Base-by-base conservation (phyloP, 2,888 invertebrate species). In the Drosophila parthenogenetica region DNA sequence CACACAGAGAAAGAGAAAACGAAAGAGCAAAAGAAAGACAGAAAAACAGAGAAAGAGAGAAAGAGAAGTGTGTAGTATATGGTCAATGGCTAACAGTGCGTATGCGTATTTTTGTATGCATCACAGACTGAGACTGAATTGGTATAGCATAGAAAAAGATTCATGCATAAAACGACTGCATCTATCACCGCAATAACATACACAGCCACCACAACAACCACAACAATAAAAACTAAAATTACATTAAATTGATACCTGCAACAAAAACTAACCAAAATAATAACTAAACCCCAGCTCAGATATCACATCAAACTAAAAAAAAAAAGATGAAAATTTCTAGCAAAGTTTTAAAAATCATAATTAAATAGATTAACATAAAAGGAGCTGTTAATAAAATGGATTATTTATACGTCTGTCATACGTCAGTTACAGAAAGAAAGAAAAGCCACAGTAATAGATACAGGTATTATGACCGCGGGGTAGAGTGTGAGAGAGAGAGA, bases 101-200 rank as follows among this genome's bases (percentile, higher is more conserved):
- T 35, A 55, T 55, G 32, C 54, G 32, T 55, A 14, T 55, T 55
- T 45, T 54, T n/a, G 17, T 49, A 35, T 49, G 48, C 48, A 16
- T 32, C 17, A 32, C 32, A 17, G 35, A 49, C 19, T 13, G n/a
- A n/a, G n/a, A 35, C 10, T 32, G 48, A 7, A n/a, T 0, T 8
- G 13, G 17, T 11, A 35, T 19, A 35, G 49, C 35, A 35, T 49
- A 19, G 25, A 40, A 16, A 35, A 25, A 43, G 51, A 54, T 40
- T n/a, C 71, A 74, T 74, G 73, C 73, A 61, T 66, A 50, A 61
- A 53, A 37, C 42, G 48, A 67, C 61, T 16, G 61, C 61, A 42
- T 29, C 40, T 48, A 49, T 16, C 37, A 58, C 48, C 40, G 32
- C 42, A 14, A 19, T 8, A 2, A 54, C 40, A 29, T 48, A 29